Conservation (phyloP, 2,113 vertebrate genomes). For the Triplophysa dalaica region DNA sequence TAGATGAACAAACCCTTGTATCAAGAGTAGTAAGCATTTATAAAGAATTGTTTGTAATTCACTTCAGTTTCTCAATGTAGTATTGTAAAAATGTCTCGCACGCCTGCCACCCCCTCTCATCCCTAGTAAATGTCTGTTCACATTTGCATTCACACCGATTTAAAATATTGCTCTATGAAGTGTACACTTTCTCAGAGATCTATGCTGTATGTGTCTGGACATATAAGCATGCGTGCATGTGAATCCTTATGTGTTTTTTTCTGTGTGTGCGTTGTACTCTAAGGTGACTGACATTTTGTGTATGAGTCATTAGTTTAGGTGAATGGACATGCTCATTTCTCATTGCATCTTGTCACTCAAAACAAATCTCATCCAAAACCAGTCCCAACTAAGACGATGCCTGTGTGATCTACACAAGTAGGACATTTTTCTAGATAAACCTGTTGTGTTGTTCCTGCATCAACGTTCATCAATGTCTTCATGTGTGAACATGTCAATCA, state of each 20-base stretch:
- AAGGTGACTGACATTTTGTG: background rate
- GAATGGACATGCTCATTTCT: conserved; percentile 31
- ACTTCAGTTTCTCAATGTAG: background rate
- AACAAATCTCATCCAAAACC: background rate
- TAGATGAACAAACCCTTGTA: background rate
- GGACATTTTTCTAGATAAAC: background rate
- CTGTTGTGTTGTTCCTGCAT: background rate
- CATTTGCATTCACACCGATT: background rate
- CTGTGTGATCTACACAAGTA: background rate
- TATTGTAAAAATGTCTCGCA: background rate
- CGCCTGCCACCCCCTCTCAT: background rate
- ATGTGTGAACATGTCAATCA: too few species aligned
- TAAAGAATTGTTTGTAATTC: background rate
- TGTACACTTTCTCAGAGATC: background rate
- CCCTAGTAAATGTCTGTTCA: background rate
- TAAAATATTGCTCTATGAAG: background rate
- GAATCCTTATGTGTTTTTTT: background rate
- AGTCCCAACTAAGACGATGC: background rate
- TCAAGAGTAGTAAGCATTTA: background rate
- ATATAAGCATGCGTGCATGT: background rate
- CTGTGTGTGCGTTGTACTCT: background rate
- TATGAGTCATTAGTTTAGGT: conserved; percentile 12
- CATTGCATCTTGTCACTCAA: conserved; percentile 19
- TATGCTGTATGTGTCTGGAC: background rate
- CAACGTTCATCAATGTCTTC: background rate